Percentiles rank a stretch among this genome's conserved stretches.
Conservation (phyloP, 2,113 vertebrate species). For the Empidonax traillii region DNA sequence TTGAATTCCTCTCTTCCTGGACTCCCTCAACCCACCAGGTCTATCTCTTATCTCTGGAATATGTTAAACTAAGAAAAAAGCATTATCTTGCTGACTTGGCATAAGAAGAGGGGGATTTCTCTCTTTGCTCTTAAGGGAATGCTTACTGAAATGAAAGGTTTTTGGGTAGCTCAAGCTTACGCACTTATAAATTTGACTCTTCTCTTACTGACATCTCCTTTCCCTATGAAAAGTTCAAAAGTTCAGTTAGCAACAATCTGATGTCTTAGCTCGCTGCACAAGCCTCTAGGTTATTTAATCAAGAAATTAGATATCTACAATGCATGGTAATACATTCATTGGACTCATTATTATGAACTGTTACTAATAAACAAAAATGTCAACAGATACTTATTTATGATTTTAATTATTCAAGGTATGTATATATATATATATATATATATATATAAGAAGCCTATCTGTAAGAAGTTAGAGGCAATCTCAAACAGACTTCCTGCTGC, state of each 20-base stretch:
- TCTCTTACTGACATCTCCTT: not conserved
- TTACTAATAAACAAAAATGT: slow-evolving; percentile 13
- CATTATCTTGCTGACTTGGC: not conserved
- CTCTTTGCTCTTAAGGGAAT: not conserved
- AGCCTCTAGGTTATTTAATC: not conserved
- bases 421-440: not conserved
- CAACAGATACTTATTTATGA: not conserved
- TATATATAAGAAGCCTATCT: not conserved
- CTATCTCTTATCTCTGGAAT: not conserved
- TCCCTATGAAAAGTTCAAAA: slow-evolving; percentile 7
- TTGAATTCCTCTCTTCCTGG: not conserved
- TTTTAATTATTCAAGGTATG: slow-evolving; percentile 22
- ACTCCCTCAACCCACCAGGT: not conserved
- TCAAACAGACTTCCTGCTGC: slow-evolving; percentile 16
- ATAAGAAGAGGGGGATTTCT: not conserved
- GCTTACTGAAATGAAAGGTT: not conserved
- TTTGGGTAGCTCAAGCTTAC: not conserved
- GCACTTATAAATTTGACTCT: not conserved
- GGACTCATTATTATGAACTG: not conserved
- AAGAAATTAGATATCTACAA: not conserved
- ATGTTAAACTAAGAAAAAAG: not conserved
- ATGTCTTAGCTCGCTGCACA: not conserved
- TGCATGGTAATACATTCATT: not conserved
- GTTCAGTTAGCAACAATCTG: not conserved
- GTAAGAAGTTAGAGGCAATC: slow-evolving; percentile 3